Percentiles rank a stretch among this genome's conserved stretches.
phyloP scores from a whole-genome alignment of 2,113 vertebrate species.

The Scopus umbretta region DNA sequence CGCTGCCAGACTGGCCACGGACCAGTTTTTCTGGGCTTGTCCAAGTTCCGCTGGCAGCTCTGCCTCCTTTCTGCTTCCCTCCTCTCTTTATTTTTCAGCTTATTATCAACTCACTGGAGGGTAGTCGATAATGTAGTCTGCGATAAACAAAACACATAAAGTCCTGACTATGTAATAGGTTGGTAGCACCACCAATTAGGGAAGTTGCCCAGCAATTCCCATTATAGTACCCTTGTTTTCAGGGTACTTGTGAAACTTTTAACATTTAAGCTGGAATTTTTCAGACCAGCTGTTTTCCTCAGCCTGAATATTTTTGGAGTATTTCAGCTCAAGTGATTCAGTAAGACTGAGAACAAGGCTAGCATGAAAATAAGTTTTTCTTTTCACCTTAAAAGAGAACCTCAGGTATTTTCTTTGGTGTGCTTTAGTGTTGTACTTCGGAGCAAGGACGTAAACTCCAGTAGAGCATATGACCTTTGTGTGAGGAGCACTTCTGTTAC shows the following conservation, averaged over 20 bases:
- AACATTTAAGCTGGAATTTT: background rate
- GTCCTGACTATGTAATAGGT: background rate
- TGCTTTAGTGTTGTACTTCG: background rate
- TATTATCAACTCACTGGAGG: background rate
- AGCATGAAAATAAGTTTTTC: background rate
- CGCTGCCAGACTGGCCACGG: background rate
- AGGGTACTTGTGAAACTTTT: background rate
- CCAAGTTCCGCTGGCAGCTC: background rate
- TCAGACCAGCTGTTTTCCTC: background rate
- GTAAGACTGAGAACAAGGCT: background rate
- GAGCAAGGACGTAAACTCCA: background rate
- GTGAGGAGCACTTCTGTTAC: background rate
- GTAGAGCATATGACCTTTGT: background rate
- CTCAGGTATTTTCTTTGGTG: background rate
- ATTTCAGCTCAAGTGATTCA: background rate
- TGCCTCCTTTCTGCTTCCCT: background rate
- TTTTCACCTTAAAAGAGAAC: background rate
- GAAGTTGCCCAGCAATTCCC: background rate
- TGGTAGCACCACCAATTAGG: background rate
- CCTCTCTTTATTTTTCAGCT: background rate
- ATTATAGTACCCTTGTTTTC: background rate
- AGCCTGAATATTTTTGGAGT: background rate
- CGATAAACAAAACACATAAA: background rate
- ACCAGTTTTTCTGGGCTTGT: background rate
- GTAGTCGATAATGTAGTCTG: background rate